Conservation (phyloP, 2,113 vertebrate genomes). For the Arizona elegans region DNA sequence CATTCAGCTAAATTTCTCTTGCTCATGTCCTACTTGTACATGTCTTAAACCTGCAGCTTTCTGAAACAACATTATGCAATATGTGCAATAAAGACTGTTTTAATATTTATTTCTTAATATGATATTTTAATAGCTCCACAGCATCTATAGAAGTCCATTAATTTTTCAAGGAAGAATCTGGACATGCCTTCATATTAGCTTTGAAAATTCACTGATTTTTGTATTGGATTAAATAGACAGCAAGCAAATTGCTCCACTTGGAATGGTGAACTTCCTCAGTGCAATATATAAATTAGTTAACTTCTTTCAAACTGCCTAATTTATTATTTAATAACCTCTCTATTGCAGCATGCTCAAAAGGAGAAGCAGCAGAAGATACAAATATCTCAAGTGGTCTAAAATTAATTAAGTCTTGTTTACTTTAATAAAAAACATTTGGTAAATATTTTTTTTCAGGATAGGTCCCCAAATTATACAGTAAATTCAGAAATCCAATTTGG, state of each 20-base stretch:
- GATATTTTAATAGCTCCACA: not conserved
- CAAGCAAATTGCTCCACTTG: not conserved
- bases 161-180: not conserved
- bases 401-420: not conserved
- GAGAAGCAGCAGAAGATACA: not conserved
- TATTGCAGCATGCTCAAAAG: not conserved
- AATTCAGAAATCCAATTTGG: not conserved
- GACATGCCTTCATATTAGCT: not conserved
- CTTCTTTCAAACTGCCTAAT: constrained; percentile 8
- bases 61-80: not conserved
- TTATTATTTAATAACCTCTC: constrained; percentile 13
- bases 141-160: not conserved
- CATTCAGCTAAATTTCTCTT: not conserved
- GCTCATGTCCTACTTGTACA: not conserved
- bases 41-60: not conserved
- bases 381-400: not conserved
- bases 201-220: not conserved
- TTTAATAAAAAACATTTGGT: not conserved
- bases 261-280: not conserved
- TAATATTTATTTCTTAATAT: not conserved
- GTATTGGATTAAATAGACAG: not conserved
- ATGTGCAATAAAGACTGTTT: not conserved
- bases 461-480: not conserved
- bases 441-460: not conserved
- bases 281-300: not conserved